Base-by-base conservation (phyloP, 2,888 invertebrate species). In the Cerastis rubricosa region DNA sequence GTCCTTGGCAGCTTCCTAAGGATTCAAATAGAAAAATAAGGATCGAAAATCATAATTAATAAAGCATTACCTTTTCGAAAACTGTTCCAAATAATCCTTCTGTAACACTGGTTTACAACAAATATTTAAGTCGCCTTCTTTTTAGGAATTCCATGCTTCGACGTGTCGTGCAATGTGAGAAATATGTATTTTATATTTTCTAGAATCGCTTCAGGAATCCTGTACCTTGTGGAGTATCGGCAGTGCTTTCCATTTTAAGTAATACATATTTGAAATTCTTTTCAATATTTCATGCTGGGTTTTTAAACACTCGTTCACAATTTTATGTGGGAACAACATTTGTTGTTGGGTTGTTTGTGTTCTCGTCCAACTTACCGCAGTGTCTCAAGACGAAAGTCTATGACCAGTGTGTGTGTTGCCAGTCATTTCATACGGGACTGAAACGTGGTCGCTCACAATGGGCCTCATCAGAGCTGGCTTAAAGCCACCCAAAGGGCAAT, bases 181-280 rank as follows among this genome's bases (percentile, higher is more conserved):
- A 74, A 76, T 69, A 81, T 51, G 64, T 74, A 68, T 72, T 69
- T 75, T 19, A 77, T 67, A 67, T 69, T 59, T 70, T 70, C 51
- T 69, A 54, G 71, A 74, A 72, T 49, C 67, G 49, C 25, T 59
- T 40, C 40, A 25, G 25, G 71, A 80, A 75, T 76, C 45, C 68
- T 63, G 69, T 49, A 54, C 51, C 29, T n/a, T 25, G 51, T 67
- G 54, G 19, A 68, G 59, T 74, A 80, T 66, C 70, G 74, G 45
- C 43, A 64, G 22, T 40, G 66, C 68, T 83, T 75, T 47, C 68
- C 40, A 73, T 84, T 70, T 70, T 40, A 40, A 81, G 54, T 40
- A 17, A 57, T 61, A 73, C 73, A 78, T 71, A 81, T 81, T 78
- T 85, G 45, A 74, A 81, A 69, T 85, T 54, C 57, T 45, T 65